Conservation (phyloP, 2,797 vertebrate genomes). For the Oceanodroma leucorhoa region DNA sequence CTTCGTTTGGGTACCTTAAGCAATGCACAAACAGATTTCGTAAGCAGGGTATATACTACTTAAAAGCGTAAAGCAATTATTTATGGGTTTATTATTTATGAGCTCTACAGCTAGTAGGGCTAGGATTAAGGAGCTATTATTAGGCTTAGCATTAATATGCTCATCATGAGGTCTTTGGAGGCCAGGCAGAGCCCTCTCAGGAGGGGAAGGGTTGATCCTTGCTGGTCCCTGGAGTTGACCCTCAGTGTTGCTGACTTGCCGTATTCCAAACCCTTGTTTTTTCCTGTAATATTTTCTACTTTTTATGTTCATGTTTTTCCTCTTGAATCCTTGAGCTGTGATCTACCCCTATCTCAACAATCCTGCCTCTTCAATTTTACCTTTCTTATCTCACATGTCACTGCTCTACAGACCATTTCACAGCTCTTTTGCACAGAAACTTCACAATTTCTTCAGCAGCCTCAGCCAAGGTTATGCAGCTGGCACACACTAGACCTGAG, state of each 20-base stretch:
- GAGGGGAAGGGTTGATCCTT: background rate
- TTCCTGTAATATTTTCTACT: background rate
- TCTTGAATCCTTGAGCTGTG: background rate
- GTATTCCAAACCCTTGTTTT: background rate
- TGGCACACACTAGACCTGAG: background rate
- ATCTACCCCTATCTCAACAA: background rate
- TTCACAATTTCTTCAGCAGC: background rate
- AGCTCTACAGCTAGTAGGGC: background rate
- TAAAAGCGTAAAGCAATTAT: background rate
- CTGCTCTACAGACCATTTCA: background rate
- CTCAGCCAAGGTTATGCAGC: background rate
- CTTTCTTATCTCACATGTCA: background rate
- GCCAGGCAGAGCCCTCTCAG: background rate
- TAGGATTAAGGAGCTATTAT: background rate
- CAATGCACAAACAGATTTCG: background rate
- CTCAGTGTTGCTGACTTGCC: background rate
- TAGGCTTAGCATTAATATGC: background rate
- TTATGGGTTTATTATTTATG: background rate
- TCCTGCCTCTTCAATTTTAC: background rate
- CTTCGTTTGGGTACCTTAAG: background rate
- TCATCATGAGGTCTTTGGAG: background rate
- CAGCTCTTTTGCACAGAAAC: background rate
- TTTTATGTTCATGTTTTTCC: background rate
- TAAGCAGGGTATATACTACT: background rate
- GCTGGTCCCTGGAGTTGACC: background rate